Evolutionary conservation across 2,113 vertebrate genomes (phyloP).

Genomic region (Dinomys branickii): DNA sequence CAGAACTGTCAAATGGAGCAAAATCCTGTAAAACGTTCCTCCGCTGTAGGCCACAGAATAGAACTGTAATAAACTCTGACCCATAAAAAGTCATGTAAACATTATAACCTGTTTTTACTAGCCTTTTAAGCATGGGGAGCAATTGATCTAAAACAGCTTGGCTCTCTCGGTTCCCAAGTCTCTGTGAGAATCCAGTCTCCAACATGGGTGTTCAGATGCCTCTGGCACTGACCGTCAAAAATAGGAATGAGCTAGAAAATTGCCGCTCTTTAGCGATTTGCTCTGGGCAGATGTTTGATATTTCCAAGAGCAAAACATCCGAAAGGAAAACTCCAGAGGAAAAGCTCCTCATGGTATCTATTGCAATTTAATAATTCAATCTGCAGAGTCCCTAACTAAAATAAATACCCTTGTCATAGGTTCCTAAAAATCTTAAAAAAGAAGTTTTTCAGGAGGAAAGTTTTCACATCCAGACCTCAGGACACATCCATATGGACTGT

Average conservation of each 20-base stretch:
- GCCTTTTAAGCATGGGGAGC: slow-evolving; percentile 85
- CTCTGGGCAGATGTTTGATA: slow-evolving; percentile 79
- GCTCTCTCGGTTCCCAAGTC: slow-evolving; percentile 76
- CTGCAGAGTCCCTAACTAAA: background rate
- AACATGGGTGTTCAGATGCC: slow-evolving; percentile 82
- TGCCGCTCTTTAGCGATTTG: slow-evolving; percentile 78
- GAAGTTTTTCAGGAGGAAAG: background rate
- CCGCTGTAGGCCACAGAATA: slow-evolving; percentile 84
- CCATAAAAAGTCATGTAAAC: slow-evolving; percentile 90
- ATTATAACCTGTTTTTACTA: slow-evolving; percentile 89
- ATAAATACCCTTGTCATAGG: slow-evolving; percentile 24
- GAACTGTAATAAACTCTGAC: slow-evolving; percentile 87
- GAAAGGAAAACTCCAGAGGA: slow-evolving; percentile 70
- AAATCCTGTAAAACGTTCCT: slow-evolving; percentile 84
- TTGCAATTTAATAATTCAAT: slow-evolving; percentile 40
- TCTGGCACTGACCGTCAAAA: slow-evolving; percentile 79
- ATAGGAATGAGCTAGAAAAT: slow-evolving; percentile 76
- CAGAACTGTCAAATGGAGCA: slow-evolving; percentile 81
- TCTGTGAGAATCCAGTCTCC: slow-evolving; percentile 76
- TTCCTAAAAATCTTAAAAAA: slow-evolving; percentile 33
- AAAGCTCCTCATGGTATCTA: slow-evolving; percentile 44
- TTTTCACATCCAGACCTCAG: slow-evolving; percentile 43
- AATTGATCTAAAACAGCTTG: slow-evolving; percentile 86
- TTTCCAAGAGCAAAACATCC: slow-evolving; percentile 80
- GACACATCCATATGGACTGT: slow-evolving; percentile 55